These are phyloP conservation scores for Anas platyrhynchos DNA, from an alignment of 2,113 vertebrate species.

Conservation along the genomic window DNA sequence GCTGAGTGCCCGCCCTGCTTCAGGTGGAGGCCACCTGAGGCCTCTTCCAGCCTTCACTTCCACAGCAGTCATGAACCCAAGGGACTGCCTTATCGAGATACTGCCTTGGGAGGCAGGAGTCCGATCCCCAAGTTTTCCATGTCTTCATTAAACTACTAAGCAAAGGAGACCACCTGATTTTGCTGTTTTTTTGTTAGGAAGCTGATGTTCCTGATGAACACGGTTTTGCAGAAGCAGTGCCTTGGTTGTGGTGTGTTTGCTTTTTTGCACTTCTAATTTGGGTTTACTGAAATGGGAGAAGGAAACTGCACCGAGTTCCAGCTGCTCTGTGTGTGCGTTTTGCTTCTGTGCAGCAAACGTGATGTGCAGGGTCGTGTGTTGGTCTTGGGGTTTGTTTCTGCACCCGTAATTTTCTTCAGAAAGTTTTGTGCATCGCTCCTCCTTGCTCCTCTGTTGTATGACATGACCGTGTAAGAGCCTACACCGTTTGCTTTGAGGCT, in stretches of 20 bases:
- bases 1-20: neutral
- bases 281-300: neutral
- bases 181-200: neutral
- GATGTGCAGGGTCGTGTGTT: neutral
- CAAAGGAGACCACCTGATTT: neutral
- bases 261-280: neutral
- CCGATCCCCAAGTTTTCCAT: neutral
- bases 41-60: neutral
- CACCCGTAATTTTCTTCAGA: neutral
- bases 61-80: neutral
- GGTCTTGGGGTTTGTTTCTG: neutral
- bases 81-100: neutral
- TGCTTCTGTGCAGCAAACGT: neutral
- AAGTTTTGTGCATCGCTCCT: neutral
- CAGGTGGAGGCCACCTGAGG: neutral
- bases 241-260: neutral
- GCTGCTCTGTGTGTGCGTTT: fast-evolving
- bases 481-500: neutral
- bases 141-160: neutral
- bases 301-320: neutral
- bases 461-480: fast-evolving
- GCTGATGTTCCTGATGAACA: neutral
- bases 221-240: neutral
- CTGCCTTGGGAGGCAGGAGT: neutral
- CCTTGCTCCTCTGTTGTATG: neutral